These are phyloP conservation scores for Plagodis pulveraria DNA, from an alignment of 2,888 invertebrate species.

Conservation along the genomic window DNA sequence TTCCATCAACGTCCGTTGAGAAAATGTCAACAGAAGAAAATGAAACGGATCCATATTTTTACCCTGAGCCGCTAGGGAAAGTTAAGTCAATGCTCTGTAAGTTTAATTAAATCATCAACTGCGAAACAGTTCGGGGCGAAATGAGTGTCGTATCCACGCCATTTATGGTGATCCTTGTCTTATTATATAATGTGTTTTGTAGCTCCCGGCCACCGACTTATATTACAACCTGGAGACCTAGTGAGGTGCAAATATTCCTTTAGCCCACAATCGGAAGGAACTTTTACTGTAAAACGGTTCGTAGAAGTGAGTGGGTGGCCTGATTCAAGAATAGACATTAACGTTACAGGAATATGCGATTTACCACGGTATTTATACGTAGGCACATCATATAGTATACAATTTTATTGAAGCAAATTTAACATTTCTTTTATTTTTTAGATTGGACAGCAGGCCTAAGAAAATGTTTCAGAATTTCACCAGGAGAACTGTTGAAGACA, in stretches of 20 bases:
- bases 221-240: conserved; percentile 71
- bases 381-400: not conserved
- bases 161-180: no score
- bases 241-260: conserved; percentile 77
- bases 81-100: conserved; percentile 56
- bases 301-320: conserved; percentile 79
- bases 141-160: no score
- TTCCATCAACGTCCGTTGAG: conserved; percentile 56
- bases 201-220: conserved; percentile 58
- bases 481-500: conserved; percentile 66
- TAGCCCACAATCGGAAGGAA: conserved; percentile 70
- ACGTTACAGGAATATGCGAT: conserved; percentile 70
- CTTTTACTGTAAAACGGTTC: conserved; percentile 66
- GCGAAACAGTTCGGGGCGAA: no score
- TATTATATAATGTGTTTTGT: conserved; percentile 25
- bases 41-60: conserved; percentile 40
- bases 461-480: conserved; percentile 77
- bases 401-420: not conserved
- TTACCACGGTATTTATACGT: conserved; percentile 62
- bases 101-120: not conserved
- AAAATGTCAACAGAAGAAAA: conserved; percentile 46
- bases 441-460: conserved; percentile 76
- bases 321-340: conserved; percentile 67
- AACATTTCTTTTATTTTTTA: conserved; percentile 35
- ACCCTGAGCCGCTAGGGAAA: conserved; percentile 60